Percentiles rank a stretch among this genome's conserved stretches.
Evolutionary conservation across 30 jellyfish, hydroid and myxozoan genomes (phyloP).

Genomic region (Aurelia coerulea): DNA sequence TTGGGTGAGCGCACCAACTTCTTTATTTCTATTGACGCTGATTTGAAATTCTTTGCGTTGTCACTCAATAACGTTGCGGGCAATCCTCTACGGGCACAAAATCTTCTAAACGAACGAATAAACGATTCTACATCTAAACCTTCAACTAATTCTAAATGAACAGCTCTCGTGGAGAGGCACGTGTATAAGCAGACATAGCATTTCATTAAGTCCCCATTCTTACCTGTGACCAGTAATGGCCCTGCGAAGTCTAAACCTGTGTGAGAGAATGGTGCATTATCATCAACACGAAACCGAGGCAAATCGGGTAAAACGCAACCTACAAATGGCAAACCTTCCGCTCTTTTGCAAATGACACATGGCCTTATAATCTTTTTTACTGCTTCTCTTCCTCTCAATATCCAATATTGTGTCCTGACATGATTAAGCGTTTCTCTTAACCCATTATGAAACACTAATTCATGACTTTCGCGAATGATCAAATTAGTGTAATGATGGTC

Average conservation of each 20-base stretch:
- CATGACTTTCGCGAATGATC: too few relatives aligned
- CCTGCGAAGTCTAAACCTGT: slow-evolving; percentile 18
- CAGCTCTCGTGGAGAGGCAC: not conserved
- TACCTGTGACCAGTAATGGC: not conserved
- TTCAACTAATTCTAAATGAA: too few relatives aligned
- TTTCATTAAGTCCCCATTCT: not conserved
- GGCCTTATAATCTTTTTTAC: slow-evolving; percentile 25
- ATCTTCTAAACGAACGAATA: too few relatives aligned
- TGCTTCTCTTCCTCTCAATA: slow-evolving; percentile 19
- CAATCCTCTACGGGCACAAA: too few relatives aligned
- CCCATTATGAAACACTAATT: too few relatives aligned
- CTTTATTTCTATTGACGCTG: not conserved
- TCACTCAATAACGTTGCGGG: too few relatives aligned
- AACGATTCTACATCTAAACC: too few relatives aligned
- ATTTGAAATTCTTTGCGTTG: not conserved
- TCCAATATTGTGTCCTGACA: not conserved
- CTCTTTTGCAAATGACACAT: slow-evolving; percentile 27
- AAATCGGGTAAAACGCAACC: slow-evolving; percentile 4
- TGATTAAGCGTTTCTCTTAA: slow-evolving; percentile 4
- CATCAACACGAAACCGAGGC: slow-evolving; percentile 14
- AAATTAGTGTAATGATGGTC: too few relatives aligned
- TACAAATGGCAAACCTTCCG: too few relatives aligned
- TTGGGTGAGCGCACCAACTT: not conserved
- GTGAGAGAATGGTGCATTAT: not conserved
- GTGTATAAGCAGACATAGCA: not conserved